A percentile compares a stretch with the other conserved stretches of the same genome.
Evolutionary conservation across 1,140 invertebrate species (phyloP).

Genomic region (Mizuhopecten yessoensis): DNA sequence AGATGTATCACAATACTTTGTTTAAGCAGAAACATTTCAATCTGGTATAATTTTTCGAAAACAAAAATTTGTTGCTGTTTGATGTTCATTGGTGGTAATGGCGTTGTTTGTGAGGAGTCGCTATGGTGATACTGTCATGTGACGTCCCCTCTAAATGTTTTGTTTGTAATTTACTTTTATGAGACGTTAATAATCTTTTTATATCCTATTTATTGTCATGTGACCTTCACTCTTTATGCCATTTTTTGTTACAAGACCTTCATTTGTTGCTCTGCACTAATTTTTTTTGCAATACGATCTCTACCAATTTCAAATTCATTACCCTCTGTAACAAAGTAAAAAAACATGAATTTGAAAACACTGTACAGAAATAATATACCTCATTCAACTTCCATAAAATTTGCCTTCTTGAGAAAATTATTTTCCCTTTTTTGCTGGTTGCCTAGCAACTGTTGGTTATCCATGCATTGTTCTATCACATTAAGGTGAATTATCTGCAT

Average conservation of each 20-base stretch:
- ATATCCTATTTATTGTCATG: constrained; percentile 4
- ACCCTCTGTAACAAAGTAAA: neutral
- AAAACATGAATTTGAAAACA: neutral
- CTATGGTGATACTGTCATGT: neutral
- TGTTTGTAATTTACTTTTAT: constrained; percentile 1
- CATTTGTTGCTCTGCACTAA: neutral
- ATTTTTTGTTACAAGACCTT: neutral
- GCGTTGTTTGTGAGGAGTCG: too few species aligned
- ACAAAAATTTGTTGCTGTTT: too few species aligned
- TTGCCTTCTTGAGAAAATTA: constrained; percentile 26
- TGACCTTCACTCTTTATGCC: neutral
- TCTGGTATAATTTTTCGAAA: neutral
- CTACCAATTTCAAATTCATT: neutral
- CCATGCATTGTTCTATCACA: neutral
- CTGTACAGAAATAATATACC: neutral
- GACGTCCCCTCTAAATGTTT: neutral
- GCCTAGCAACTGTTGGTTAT: constrained; percentile 8
- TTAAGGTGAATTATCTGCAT: constrained; percentile 39
- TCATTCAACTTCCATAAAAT: constrained; percentile 26
- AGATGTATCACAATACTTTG: neutral
- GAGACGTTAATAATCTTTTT: neutral
- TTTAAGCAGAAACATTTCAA: too few species aligned
- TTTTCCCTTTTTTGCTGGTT: neutral
- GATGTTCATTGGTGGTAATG: too few species aligned
- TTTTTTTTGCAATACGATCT: neutral